Base-by-base conservation (phyloP, 2,888 invertebrate species). In the Nemotelus pantherinus region DNA sequence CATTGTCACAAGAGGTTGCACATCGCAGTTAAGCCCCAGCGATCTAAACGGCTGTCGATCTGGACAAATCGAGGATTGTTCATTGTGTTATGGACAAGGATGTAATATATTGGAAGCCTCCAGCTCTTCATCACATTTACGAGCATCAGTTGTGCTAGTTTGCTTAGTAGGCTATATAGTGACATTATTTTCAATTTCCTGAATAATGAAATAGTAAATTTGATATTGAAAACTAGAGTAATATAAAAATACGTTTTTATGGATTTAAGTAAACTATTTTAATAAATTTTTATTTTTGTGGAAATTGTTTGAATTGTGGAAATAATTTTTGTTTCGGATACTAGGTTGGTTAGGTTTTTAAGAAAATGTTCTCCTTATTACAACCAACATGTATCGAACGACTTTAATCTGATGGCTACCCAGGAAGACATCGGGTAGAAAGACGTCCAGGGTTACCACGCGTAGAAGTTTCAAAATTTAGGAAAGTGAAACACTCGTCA, bases 21-120 rank as follows among this genome's bases (percentile, higher is more conserved):
- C 48, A 6, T 44, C 68, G 1, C 58, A 67, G 48, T 55, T 77
- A 6, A 77, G 47, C 43, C 5, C 9, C 3, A 43, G 2, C 9
- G 76, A 77, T 2, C 68, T 44, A 25, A n/a, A 77, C 6, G 10
- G 7, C 9, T 77, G 76, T 68, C 47, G 55, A 55, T 53, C 53
- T 2, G 58, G 58, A 25, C 9, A 67, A 57, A 45, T 55, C 9
- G 25, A 47, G 5, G 10, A 68, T 5, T 77, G 76, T 48, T 4
- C 10, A 47, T 39, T 67, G 7, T 77, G 76, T 64, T 48, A 9
- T 3, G 68, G 47, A 3, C 48, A 65, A 41, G 45, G 44, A 1
- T 77, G 76, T 47, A 77, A 77, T 43, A 68, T 47, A 3, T 44
- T 43, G 4, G 50, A 39, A 57, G 57, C 47, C 2, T 50, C 75